phyloP scores from a whole-genome alignment of 2,113 vertebrate genomes.

The Uropsilus gracilis region DNA sequence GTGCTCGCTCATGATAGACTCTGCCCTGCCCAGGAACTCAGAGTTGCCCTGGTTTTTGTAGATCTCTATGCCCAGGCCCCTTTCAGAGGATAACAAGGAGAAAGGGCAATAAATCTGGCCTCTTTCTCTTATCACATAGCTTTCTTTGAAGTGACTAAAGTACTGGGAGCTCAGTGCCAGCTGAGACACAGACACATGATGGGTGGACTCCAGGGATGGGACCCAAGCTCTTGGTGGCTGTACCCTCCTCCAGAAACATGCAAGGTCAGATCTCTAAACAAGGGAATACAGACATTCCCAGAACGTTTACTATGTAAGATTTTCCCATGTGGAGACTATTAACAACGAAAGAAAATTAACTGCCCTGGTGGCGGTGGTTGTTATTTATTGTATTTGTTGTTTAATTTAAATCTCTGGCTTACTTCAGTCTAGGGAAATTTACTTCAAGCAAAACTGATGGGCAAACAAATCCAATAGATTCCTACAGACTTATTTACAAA shows the following conservation, averaged over 20 bases:
- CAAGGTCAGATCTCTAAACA: neutral
- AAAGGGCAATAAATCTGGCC: neutral
- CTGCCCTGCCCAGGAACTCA: neutral
- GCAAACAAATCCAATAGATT: neutral
- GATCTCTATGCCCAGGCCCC: neutral
- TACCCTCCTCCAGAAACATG: neutral
- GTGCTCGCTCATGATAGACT: no score
- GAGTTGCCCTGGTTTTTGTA: neutral
- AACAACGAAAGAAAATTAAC: neutral
- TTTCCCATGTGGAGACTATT: neutral
- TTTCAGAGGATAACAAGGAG: neutral
- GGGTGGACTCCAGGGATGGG: neutral
- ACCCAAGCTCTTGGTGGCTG: neutral
- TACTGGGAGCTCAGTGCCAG: neutral
- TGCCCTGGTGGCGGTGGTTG: neutral
- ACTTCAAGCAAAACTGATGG: neutral
- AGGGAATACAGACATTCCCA: neutral
- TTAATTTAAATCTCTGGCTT: constrained; percentile 16
- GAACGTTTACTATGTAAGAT: neutral
- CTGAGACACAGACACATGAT: neutral
- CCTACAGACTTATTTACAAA: neutral
- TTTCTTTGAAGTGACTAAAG: neutral
- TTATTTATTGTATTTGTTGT: neutral
- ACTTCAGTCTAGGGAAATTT: constrained; percentile 17
- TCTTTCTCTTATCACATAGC: neutral